phyloP scores from a whole-genome alignment of 2,113 vertebrate genomes.

The Carassius auratus region DNA sequence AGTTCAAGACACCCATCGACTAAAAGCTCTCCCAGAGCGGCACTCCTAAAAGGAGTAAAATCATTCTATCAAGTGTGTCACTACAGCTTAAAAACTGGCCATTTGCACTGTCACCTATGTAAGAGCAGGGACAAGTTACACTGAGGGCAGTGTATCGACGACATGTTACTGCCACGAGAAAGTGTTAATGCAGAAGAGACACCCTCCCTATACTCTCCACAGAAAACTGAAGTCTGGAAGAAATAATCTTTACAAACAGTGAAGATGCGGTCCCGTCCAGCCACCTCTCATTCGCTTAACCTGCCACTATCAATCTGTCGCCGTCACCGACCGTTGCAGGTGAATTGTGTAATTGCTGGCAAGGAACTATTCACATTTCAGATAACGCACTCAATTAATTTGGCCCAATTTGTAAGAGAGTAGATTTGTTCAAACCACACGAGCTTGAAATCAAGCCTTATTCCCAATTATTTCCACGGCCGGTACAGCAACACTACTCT shows the following conservation, averaged over 20 bases:
- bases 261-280: conserved; percentile 19
- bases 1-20: background rate
- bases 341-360: conserved; percentile 59
- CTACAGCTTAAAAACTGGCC: conserved; percentile 23
- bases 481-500: background rate
- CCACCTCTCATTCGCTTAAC: conserved; percentile 56
- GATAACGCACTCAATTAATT: conserved; percentile 67
- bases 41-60: background rate
- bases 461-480: conserved; percentile 44
- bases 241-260: background rate
- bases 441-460: conserved; percentile 61
- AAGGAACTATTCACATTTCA: conserved; percentile 60
- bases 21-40: conserved; percentile 22
- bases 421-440: conserved; percentile 54
- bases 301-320: conserved; percentile 66
- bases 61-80: conserved; percentile 40
- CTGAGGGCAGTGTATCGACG: background rate
- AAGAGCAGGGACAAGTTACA: conserved; percentile 14
- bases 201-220: background rate
- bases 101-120: conserved; percentile 32
- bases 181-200: conserved; percentile 23
- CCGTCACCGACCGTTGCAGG: conserved; percentile 47
- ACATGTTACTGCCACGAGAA: conserved; percentile 22
- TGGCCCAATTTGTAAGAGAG: conserved; percentile 57
- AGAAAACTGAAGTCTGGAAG: background rate